Evolutionary conservation across 2,888 invertebrate species (phyloP), one percentile per base, ranked within the genome.

Genomic region (Ephialtes manifestator): DNA sequence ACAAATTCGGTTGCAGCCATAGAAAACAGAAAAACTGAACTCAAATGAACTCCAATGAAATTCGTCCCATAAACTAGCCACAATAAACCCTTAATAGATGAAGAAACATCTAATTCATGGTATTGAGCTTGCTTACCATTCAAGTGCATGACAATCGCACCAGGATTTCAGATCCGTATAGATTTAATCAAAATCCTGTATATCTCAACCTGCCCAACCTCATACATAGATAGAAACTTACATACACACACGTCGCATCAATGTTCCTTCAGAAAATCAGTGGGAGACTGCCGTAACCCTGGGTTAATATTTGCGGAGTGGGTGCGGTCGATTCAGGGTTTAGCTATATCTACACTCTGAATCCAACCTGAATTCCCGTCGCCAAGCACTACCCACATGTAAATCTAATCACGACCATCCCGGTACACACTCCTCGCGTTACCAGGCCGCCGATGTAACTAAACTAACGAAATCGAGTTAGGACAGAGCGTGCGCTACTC

Each of bases 391-490:
- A 88, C 90, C 92, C 92, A 92, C 93, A 94, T 94, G 94, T 92
- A 94, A 94, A 94, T 94, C 93, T 93, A 94, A 94, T 94, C 94
- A 94, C 90, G 87, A 89, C 91, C 90, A 88, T 92, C 92, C 91
- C 89, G 86, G 85, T 91, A 89, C 91, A 89, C 90, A 91, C 87
- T 88, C 91, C 87, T 90, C 91, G 91, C 91, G 91, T 92, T 91
- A 92, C 91, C 90, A 90, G 92, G 90, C 91, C 91, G 88, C 55
- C 79, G 55, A 80, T 93, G 92, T 93, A 94, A 94, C 94, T 93
- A 94, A 94, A 94, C 94, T 94, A 94, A 94, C 93, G 89, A 91
- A 94, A 94, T 94, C 88, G 93, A 94, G 93, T 94, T 94, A 94
- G 91, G 89, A 86, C 86, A 87, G 81, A 88, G 83, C 51, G 58